Evolutionary conservation across 2,113 vertebrate genomes (phyloP).

Genomic region (Mandrillus leucophaeus): DNA sequence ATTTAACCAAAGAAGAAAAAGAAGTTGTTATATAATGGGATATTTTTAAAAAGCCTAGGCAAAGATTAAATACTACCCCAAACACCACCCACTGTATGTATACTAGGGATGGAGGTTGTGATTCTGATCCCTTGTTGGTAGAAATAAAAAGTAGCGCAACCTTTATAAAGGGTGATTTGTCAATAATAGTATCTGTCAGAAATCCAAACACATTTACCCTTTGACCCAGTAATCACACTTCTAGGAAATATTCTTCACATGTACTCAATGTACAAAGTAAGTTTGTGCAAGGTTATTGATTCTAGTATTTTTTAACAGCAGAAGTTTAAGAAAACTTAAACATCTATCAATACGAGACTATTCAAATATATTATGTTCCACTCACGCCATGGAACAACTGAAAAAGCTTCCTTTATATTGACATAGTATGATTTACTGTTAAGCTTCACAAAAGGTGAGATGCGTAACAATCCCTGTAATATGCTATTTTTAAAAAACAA

Average conservation of each 20-base stretch:
- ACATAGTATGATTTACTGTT: neutral
- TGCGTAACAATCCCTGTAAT: neutral
- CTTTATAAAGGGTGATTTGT: neutral
- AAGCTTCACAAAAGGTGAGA: neutral
- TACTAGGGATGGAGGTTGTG: too few relatives aligned
- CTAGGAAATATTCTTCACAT: neutral
- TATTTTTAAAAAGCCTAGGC: neutral
- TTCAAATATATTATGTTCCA: neutral
- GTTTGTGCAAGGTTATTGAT: neutral
- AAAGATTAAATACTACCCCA: neutral
- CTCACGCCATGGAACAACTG: neutral
- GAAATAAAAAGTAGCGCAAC: neutral
- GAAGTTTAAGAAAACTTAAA: neutral
- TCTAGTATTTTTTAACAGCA: neutral
- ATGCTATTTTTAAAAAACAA: neutral
- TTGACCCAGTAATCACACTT: neutral
- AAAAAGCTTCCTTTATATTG: neutral
- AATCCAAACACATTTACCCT: neutral
- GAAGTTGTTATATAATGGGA: neutral
- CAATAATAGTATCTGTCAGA: neutral
- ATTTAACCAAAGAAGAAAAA: neutral
- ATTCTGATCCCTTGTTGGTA: neutral
- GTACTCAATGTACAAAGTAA: neutral
- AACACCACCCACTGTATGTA: neutral
- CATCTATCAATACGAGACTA: neutral